Base-by-base conservation (phyloP, 1,140 invertebrate species). In the Aphelinus certus region DNA sequence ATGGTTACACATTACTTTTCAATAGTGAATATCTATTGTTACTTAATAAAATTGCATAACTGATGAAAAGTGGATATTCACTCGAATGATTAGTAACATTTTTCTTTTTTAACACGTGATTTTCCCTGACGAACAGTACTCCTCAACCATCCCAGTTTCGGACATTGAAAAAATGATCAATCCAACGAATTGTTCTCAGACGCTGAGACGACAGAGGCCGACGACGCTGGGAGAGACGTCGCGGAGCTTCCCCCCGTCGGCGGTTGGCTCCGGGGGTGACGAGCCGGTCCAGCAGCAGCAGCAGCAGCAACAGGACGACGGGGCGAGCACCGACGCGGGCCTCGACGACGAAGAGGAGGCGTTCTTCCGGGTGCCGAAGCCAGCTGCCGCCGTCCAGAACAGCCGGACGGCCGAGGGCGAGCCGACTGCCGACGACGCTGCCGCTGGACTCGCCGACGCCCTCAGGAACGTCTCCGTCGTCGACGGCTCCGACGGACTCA, bases 221-320 rank as follows among this genome's bases (percentile, higher is more conserved):
- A 26, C 61, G 3, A 43, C 42, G 1, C 7, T 49, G 47, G 69
- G 69, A 48, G 75, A 76, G 58, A 26, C 26, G 26, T 87, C 86
- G 3, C 80, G 87, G 42, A 88, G 87, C 66, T 87, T 88, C 64
- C 85, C 86, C 55, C 86, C 86, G 42, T 87, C 84, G 58, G 82
- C 81, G 46, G 80, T 85, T 26, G 26, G 26, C 26, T 26, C 79
- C 80, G 7, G 77, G 79, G 26, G 70, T 75, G 73, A 78, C 77
- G 53, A 77, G 79, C 26, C 26, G 26, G 26, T 26, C 26, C 26
- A 26, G 26, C 57, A 60, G 5, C 58, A 64, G 10, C 7, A 72
- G 1, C 51, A 65, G 45, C 49, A 46, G 10, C 71, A 73, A 67
- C 76, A 76, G 5, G 81, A 83, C 42, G 75, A 77, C 9, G 78